Evolutionary conservation across 1,140 invertebrate species (phyloP), one percentile per base, ranked within the genome.

Genomic region (Papilio dardanus): DNA sequence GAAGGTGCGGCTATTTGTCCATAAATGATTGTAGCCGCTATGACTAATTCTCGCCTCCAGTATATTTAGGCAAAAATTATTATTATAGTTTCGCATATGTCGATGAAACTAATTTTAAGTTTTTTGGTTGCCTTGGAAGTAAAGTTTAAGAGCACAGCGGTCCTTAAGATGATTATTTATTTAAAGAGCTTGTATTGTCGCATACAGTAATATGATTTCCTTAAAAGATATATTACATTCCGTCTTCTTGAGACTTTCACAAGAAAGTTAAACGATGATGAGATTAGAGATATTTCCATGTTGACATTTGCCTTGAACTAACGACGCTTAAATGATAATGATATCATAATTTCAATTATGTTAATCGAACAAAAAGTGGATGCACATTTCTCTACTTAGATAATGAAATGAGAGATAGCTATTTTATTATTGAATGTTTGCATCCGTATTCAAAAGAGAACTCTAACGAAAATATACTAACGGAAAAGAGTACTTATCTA

Each of bases 1-100:
- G 54, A 58, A 73, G 71, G 71, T 54, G 71, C 28, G 71, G 71
- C 71, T 21, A 58, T 73, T 73, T 33, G 24, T 62, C 54, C 54
- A 28, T 62, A 62, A 62, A 14, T 7, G 46, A n/a, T 12, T 62
- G 24, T 62, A 62, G 54, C 24, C 35, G 21, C n/a, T 33, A 69
- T 69, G 67, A 69, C 67, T 69, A 69, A 69, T 69, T 30, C 54
- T 62, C 19, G 54, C 54, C 2, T 16, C 54, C 10, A 14, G 24
- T 62, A 28, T 62, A 1, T 62, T 28, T 62, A 28, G 28, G 24
- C 10, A 62, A 28, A 30, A 28, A 14, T 62, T 62, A 62, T 28
- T 62, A 54, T n/a, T n/a, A n/a, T n/a, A 24, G 14, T 28, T 62
- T 62, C 1, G 50, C 21, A 28, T 54, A 2, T 24, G 8, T 24